A percentile compares a stretch with the other conserved stretches of the same genome.
Evolutionary conservation across 2,113 vertebrate species (phyloP).

Genomic region (Galeopterus variegatus): DNA sequence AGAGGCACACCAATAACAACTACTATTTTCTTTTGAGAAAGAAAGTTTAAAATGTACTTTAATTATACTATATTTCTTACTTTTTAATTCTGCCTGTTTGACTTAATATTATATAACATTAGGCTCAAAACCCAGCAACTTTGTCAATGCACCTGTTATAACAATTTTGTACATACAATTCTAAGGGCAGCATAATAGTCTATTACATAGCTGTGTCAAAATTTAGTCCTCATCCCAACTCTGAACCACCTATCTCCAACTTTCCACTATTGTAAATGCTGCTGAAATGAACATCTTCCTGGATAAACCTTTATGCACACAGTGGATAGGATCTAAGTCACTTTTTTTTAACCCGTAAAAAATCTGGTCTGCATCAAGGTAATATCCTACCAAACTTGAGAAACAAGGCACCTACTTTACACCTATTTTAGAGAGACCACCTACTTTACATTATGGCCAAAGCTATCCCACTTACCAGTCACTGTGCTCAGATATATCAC

Average conservation of each 20-base stretch:
- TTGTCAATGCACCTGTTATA: slow-evolving; percentile 6
- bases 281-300: slow-evolving; percentile 34
- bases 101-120: neutral
- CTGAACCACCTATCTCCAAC: neutral
- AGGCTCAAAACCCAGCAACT: neutral
- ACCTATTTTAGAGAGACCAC: neutral
- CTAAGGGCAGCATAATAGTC: slow-evolving; percentile 6
- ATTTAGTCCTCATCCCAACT: slow-evolving; percentile 3
- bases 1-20: neutral
- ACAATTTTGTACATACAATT: neutral
- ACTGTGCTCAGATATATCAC: neutral
- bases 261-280: slow-evolving; percentile 56
- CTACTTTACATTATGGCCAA: neutral
- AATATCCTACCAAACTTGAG: neutral
- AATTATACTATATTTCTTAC: neutral
- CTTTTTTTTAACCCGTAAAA: neutral
- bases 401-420: neutral
- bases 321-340: neutral
- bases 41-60: neutral
- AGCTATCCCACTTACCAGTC: neutral
- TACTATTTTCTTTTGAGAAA: slow-evolving; percentile 7
- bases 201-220: neutral
- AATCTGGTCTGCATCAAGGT: neutral
- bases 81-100: slow-evolving; percentile 44
- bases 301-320: neutral